Evolutionary conservation across 2,113 vertebrate species (phyloP).

Genomic region (Pagrus major): DNA sequence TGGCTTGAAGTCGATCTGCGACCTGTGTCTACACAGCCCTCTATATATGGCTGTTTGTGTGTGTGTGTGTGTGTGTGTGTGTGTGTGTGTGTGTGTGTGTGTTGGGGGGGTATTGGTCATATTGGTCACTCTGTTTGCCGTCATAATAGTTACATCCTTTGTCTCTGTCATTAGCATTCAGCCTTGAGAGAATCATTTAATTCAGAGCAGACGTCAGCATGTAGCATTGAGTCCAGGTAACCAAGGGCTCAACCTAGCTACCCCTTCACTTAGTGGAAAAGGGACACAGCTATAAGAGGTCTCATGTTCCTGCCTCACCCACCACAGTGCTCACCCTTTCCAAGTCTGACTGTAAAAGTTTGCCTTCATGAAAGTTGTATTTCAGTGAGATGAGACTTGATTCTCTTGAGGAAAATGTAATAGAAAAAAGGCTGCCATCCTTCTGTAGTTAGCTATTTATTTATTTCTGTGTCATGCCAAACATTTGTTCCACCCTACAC

Average conservation of each 20-base stretch:
- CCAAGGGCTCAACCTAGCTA: not conserved
- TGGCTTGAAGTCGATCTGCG: slow-evolving; percentile 16
- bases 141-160: slow-evolving; percentile 17
- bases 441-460: not conserved
- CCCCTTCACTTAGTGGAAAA: not conserved
- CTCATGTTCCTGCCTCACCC: not conserved
- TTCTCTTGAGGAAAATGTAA: not conserved
- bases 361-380: not conserved
- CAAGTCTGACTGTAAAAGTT: slow-evolving; percentile 13
- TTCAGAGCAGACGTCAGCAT: slow-evolving; percentile 22
- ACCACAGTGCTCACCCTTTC: not conserved
- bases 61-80: not conserved
- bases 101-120: too few species aligned
- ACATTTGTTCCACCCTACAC: not conserved
- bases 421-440: too few species aligned
- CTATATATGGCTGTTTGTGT: slow-evolving; percentile 52
- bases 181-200: slow-evolving; percentile 70
- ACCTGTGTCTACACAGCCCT: not conserved
- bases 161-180: slow-evolving; percentile 64
- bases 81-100: not conserved
- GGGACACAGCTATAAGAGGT: not conserved
- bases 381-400: not conserved
- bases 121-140: slow-evolving; percentile 1
- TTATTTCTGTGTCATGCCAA: not conserved
- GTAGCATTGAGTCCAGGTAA: slow-evolving; percentile 28